Base-by-base conservation (phyloP, 2,797 vertebrate genomes). In the Notoglanidium macrostoma region DNA sequence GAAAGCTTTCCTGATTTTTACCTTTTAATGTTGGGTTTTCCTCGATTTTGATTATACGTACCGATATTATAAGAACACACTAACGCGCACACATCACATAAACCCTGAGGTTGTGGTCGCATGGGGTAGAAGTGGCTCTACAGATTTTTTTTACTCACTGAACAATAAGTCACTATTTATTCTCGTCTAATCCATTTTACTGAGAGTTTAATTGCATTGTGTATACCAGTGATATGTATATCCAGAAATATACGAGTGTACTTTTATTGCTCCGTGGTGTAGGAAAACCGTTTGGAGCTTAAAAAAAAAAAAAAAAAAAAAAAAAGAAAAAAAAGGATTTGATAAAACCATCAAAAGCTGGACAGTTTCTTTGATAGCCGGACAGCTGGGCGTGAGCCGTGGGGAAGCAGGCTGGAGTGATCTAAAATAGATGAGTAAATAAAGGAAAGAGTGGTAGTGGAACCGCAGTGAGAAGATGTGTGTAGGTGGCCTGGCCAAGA, bases 111-210 rank as follows among this genome's bases (percentile, higher is more conserved):
- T 80, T 91, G 92, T 89, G 92, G 91, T 86, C 89, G 89, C 91
- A 93, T 91, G 90, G 91, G 89, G 44, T 70, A 87, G 92, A 90
- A 68, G 44, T 90, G 89, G 90, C 89, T 90, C 92, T 94, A 86
- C 86, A 92, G 94, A 93, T 95, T 94, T 94, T 95, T 95, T 82
- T 29, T 93, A 95, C 94, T 94, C 91, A 88, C 90, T 92, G 91
- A 90, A 84, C 93, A 95, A 95, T 94, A 94, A 93, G 92, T 94
- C 93, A 93, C 92, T 95, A 93, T 94, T 93, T 90, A 15, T 15
- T 80, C 9, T 54, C 92, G 26, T 29, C 8, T 65, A 19, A 77
- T 87, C 68, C 87, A 94, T 94, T 94, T 95, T 93, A 94, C 94
- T 92, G 91, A 51, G 46, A 68, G 14, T 4, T 83, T 51, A 23